Percentiles rank a stretch among this genome's conserved stretches.
Evolutionary conservation across 2,113 vertebrate species (phyloP).

Genomic region (Dermatemys mawii): DNA sequence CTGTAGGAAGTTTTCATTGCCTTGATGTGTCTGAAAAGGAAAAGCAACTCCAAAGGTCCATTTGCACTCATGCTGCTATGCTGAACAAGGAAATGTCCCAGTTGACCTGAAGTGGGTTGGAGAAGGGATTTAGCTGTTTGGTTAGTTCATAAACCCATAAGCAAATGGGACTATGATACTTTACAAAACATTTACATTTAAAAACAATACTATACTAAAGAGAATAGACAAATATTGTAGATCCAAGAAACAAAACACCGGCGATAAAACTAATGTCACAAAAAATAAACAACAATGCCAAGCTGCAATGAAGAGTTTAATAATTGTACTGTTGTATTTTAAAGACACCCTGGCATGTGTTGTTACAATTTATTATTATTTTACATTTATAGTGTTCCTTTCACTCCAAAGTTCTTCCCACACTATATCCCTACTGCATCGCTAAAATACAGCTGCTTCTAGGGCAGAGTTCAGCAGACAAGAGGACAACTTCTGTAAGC

Average conservation of each 20-base stretch:
- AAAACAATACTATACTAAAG: constrained; percentile 12
- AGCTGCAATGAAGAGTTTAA: neutral
- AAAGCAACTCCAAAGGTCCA: neutral
- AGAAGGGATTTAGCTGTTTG: neutral
- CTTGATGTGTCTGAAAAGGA: neutral
- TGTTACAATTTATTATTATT: neutral
- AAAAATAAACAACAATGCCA: neutral
- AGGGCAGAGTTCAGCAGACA: neutral
- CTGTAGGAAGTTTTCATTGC: neutral
- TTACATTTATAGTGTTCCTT: neutral
- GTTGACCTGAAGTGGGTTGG: neutral
- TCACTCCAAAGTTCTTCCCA: neutral
- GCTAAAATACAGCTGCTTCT: neutral
- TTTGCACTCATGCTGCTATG: neutral
- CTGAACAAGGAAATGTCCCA: neutral
- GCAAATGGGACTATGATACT: neutral
- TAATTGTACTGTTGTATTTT: neutral
- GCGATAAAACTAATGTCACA: neutral
- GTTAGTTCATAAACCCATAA: neutral
- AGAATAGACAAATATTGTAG: neutral
- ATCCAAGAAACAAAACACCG: neutral
- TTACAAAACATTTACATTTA: neutral
- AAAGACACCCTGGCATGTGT: neutral
- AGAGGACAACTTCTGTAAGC: neutral
- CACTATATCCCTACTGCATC: neutral